Evolutionary conservation across 2,113 vertebrate genomes (phyloP).

Genomic region (Boleophthalmus pectinirostris): DNA sequence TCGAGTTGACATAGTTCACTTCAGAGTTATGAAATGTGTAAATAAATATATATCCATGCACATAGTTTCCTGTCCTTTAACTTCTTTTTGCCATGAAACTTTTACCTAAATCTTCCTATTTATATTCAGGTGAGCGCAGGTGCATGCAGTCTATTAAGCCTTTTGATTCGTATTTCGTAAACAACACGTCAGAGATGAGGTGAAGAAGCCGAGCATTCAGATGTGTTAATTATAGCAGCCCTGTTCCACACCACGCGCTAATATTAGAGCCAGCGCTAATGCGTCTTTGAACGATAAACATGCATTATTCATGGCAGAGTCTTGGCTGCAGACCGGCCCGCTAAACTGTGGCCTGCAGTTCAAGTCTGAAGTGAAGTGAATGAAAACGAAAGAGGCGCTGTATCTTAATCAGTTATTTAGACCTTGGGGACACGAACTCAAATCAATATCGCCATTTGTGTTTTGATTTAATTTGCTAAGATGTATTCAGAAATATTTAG

Average conservation of each 20-base stretch:
- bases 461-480: background rate
- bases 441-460: background rate
- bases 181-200: constrained; percentile 69
- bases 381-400: background rate
- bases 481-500: background rate
- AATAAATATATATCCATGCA: constrained; percentile 8
- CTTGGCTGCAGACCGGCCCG: constrained; percentile 22
- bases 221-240: constrained; percentile 65
- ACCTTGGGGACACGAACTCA: background rate
- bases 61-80: constrained; percentile 6
- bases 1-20: background rate
- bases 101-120: constrained; percentile 61
- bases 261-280: constrained; percentile 59
- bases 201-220: constrained; percentile 56
- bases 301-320: constrained; percentile 63
- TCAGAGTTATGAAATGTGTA: constrained; percentile 3
- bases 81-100: constrained; percentile 17
- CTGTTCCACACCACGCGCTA: constrained; percentile 58
- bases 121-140: constrained; percentile 67
- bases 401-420: background rate
- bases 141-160: constrained; percentile 58
- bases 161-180: constrained; percentile 64
- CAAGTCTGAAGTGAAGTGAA: background rate
- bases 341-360: constrained; percentile 29
- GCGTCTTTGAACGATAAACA: constrained; percentile 56